Conservation (phyloP, 2,888 invertebrate genomes). For the Biston stratarius region DNA sequence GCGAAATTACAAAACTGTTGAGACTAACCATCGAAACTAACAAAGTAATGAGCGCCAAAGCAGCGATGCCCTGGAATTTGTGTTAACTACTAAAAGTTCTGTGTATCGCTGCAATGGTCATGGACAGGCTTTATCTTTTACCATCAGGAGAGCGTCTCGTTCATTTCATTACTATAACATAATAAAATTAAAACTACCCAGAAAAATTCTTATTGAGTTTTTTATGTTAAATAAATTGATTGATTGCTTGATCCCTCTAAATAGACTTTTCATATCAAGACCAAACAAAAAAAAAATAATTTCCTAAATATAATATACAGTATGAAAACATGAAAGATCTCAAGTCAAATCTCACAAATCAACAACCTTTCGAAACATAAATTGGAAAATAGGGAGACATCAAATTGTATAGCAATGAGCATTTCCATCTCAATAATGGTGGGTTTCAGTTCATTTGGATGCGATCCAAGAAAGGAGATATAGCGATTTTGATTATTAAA, state of each 20-base stretch:
- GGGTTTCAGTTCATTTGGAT: conserved; percentile 67
- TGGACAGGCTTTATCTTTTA: too few relatives aligned
- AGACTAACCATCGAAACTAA: too few relatives aligned
- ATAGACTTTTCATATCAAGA: conserved; percentile 1
- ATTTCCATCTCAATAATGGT: conserved; percentile 73
- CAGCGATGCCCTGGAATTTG: too few relatives aligned
- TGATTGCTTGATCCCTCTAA: neutral
- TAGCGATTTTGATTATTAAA: neutral
- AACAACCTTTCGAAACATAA: conserved; percentile 28
- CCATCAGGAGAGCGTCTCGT: too few relatives aligned
- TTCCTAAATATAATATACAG: conserved; percentile 27
- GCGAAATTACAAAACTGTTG: too few relatives aligned
- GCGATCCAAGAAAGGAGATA: conserved; percentile 3
- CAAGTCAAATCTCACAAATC: conserved; percentile 36
- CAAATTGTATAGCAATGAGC: conserved; percentile 59
- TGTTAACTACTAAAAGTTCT: too few relatives aligned
- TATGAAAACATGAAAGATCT: conserved; percentile 22
- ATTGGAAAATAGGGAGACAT: conserved; percentile 45
- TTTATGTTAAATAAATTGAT: too few relatives aligned
- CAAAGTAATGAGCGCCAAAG: too few relatives aligned
- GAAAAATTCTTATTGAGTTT: too few relatives aligned
- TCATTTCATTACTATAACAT: too few relatives aligned
- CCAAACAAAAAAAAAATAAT: conserved; percentile 7
- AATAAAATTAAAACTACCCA: too few relatives aligned
- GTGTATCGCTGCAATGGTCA: too few relatives aligned